Conservation (phyloP, 2,113 vertebrate genomes). For the Cepphus grylle region DNA sequence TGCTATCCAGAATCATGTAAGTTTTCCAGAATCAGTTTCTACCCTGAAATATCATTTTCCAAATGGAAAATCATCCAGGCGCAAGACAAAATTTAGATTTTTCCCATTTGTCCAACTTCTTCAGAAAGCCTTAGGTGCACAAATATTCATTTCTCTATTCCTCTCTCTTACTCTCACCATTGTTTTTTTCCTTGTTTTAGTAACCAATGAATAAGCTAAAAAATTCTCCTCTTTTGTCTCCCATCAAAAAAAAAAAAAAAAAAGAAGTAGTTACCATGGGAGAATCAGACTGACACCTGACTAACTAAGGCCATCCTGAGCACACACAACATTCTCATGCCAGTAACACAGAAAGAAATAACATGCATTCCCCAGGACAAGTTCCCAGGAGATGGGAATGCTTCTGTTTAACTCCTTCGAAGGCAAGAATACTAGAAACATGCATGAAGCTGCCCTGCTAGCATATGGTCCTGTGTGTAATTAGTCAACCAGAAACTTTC, state of each 20-base stretch:
- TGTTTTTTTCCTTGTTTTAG: not conserved
- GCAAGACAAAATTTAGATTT: not conserved
- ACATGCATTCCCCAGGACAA: not conserved
- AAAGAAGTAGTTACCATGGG: not conserved
- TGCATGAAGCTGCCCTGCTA: not conserved
- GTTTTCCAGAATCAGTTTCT: not conserved
- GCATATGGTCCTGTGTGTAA: not conserved
- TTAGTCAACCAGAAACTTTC: not conserved
- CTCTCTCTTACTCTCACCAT: not conserved
- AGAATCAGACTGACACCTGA: slow-evolving; percentile 51
- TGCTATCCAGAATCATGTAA: not conserved
- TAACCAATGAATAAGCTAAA: not conserved
- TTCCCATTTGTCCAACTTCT: not conserved
- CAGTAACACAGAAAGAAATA: slow-evolving; percentile 45
- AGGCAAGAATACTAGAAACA: not conserved
- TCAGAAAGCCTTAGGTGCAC: not conserved
- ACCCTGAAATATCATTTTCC: not conserved
- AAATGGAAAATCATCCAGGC: not conserved
- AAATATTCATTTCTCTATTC: not conserved
- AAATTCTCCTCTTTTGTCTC: not conserved
- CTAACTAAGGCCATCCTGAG: slow-evolving; percentile 3
- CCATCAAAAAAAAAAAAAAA: not conserved
- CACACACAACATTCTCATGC: slow-evolving; percentile 9
- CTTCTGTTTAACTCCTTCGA: slow-evolving; percentile 29
- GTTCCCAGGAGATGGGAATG: not conserved